Conservation (phyloP, 1,140 invertebrate genomes). For the Drosophila bocki region DNA sequence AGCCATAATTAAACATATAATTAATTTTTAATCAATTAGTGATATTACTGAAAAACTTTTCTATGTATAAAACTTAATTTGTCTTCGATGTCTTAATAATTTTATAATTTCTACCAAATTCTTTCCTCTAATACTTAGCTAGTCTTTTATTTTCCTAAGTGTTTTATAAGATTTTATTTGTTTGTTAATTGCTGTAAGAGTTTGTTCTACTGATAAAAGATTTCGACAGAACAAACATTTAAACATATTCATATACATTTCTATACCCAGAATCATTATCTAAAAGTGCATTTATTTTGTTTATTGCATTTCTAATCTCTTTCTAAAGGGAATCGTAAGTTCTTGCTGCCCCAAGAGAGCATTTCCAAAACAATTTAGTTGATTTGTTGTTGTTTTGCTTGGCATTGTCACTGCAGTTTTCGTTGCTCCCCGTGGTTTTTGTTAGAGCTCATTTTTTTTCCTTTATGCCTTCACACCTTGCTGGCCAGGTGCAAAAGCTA, state of each 20-base stretch:
- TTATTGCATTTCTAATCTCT: background rate
- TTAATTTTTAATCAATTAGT: background rate
- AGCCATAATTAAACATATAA: too few relatives aligned
- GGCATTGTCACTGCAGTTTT: slow-evolving; percentile 27
- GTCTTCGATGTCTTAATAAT: background rate
- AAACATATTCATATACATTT: background rate
- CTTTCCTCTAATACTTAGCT: background rate
- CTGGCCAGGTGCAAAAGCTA: slow-evolving; percentile 24
- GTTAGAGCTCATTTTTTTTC: slow-evolving; percentile 13
- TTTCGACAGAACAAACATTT: background rate
- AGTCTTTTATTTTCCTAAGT: too few relatives aligned
- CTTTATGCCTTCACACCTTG: slow-evolving; percentile 40
- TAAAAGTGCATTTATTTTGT: too few relatives aligned
- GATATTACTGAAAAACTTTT: background rate
- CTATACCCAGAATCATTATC: background rate
- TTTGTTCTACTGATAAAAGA: background rate
- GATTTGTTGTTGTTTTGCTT: slow-evolving; percentile 39
- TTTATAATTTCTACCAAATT: background rate
- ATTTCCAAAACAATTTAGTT: slow-evolving; percentile 18
- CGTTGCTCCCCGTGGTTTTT: slow-evolving; percentile 8
- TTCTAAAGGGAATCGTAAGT: slow-evolving; percentile 1
- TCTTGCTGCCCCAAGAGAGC: background rate
- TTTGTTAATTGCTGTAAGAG: too few relatives aligned
- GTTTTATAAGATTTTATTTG: too few relatives aligned
- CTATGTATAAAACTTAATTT: background rate